Evolutionary conservation across 92 coral and sea anemone genomes (phyloP).

Genomic region (Palythoa caribaeorum): DNA sequence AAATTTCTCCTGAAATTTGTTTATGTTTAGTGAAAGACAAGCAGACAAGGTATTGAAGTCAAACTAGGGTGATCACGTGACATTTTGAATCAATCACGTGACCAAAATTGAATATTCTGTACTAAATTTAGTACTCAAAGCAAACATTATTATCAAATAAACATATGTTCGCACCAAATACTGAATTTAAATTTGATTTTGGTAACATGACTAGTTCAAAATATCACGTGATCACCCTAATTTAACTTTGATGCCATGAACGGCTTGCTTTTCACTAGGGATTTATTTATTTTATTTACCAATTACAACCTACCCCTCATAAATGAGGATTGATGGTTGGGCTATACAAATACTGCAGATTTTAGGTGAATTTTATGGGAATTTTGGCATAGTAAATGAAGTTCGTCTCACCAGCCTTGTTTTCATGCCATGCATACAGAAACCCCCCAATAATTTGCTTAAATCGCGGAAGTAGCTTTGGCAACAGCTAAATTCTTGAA

Average conservation of each 20-base stretch:
- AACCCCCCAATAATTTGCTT: no score
- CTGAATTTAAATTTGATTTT: background rate
- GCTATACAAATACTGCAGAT: background rate
- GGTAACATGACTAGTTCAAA: background rate
- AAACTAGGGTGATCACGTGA: background rate
- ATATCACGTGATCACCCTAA: background rate
- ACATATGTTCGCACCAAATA: background rate
- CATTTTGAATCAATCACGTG: background rate
- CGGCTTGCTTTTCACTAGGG: background rate
- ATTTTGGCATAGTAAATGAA: background rate
- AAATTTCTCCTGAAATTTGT: background rate
- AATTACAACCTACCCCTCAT: no score
- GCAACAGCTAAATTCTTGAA: background rate
- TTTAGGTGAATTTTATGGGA: background rate
- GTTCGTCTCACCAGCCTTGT: background rate
- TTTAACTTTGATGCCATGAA: background rate
- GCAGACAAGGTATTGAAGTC: background rate
- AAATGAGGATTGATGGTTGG: no score
- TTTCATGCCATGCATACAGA: no score
- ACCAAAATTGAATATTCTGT: background rate
- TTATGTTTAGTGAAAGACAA: background rate
- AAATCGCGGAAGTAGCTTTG: no score
- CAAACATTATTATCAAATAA: background rate
- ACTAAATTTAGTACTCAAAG: background rate
- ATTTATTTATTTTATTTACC: no score